Percentiles rank a stretch among this genome's conserved stretches.
Conservation (phyloP, 2,888 invertebrate genomes). For the Tethea ocularis region DNA sequence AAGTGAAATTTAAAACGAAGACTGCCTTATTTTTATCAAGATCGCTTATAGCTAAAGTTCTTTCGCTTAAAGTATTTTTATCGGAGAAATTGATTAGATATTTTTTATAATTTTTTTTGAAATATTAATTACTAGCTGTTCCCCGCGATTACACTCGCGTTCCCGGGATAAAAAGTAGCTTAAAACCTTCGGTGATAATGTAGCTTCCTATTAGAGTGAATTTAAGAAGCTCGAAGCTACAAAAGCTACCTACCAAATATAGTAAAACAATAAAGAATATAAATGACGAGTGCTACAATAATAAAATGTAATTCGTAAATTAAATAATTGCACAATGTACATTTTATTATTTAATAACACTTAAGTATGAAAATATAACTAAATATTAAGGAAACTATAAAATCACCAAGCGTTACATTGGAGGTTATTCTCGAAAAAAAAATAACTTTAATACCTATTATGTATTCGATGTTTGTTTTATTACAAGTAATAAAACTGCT, state of each 20-base stretch:
- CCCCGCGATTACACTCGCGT: too few relatives aligned
- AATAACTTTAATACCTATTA: neutral
- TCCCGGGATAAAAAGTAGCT: too few relatives aligned
- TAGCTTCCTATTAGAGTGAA: too few relatives aligned
- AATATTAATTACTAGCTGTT: too few relatives aligned
- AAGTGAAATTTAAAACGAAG: neutral
- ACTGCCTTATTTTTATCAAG: neutral
- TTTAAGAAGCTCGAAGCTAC: too few relatives aligned
- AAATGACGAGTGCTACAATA: neutral
- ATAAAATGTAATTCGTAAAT: neutral
- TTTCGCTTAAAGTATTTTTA: neutral
- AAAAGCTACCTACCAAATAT: too few relatives aligned
- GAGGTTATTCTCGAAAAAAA: neutral
- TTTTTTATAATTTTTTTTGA: too few relatives aligned
- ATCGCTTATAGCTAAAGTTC: neutral
- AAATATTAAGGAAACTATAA: conserved; percentile 16
- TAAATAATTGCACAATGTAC: conserved; percentile 14
- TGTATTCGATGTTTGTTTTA: neutral
- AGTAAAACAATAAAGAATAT: neutral
- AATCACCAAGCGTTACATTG: conserved; percentile 18
- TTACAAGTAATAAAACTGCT: too few relatives aligned
- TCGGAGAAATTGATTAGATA: too few relatives aligned
- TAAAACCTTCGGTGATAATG: too few relatives aligned
- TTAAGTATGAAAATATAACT: conserved; percentile 10
- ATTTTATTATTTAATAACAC: neutral